phyloP scores from a whole-genome alignment of 2,113 vertebrate species.

The Centropus bengalensis region DNA sequence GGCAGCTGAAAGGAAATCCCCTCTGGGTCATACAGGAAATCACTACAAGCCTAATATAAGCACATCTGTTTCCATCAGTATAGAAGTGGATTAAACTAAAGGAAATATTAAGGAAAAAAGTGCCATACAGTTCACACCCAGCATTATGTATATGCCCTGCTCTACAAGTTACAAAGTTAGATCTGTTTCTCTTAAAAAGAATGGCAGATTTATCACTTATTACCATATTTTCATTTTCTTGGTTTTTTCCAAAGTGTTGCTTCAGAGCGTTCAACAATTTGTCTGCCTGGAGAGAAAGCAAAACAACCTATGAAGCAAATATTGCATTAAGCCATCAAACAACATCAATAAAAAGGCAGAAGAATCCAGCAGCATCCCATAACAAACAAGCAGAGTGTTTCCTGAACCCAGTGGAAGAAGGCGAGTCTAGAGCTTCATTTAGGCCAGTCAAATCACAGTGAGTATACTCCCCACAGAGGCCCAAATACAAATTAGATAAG shows the following conservation, averaged over 20 bases:
- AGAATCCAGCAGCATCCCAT: neutral
- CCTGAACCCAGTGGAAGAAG: accelerated
- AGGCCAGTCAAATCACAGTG: neutral
- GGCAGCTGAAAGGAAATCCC: neutral
- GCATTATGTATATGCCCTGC: neutral
- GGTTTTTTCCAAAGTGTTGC: constrained; percentile 69
- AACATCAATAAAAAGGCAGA: neutral
- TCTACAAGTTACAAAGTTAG: neutral
- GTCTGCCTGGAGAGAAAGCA: constrained; percentile 78
- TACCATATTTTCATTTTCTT: constrained; percentile 63
- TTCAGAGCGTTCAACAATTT: constrained; percentile 86
- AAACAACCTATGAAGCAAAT: neutral
- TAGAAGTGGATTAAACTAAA: neutral
- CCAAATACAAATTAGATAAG: too few relatives aligned
- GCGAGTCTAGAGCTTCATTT: accelerated
- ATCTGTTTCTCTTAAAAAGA: neutral
- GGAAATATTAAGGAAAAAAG: neutral
- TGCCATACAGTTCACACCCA: neutral
- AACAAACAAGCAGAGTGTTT: neutral
- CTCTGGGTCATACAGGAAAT: neutral
- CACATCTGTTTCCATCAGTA: neutral
- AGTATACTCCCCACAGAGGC: neutral
- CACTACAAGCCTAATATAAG: neutral
- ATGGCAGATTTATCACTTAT: neutral
- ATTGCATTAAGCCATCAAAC: neutral